Evolutionary conservation across 2,888 invertebrate genomes (phyloP).

Genomic region (Endomychus coccineus): DNA sequence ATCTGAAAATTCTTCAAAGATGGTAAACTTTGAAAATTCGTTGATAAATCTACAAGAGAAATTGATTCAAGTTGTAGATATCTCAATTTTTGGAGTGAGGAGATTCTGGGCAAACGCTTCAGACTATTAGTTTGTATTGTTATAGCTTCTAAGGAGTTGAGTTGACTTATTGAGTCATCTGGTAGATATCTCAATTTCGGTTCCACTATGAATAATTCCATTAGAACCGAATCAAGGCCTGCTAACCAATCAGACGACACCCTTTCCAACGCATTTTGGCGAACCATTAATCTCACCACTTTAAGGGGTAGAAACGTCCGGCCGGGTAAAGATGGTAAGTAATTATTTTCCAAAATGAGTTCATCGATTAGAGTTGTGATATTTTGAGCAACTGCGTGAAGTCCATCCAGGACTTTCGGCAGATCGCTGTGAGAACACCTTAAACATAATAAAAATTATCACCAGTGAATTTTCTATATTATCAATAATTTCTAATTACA

Average conservation of each 20-base stretch:
- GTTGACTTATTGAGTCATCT: slow-evolving; percentile 65
- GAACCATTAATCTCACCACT: slow-evolving; percentile 71
- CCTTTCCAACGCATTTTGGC: slow-evolving; percentile 75
- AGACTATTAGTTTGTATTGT: slow-evolving; percentile 72
- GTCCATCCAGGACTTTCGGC: slow-evolving; percentile 64
- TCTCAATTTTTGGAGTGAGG: slow-evolving; percentile 61
- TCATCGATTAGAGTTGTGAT: slow-evolving; percentile 72
- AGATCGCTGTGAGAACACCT: slow-evolving; percentile 92
- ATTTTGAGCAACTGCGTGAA: slow-evolving; percentile 60
- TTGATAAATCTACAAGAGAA: slow-evolving; percentile 57
- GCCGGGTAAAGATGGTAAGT: slow-evolving; percentile 76
- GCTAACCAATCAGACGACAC: slow-evolving; percentile 75
- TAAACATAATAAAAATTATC: slow-evolving; percentile 27
- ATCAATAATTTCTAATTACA: too few species aligned
- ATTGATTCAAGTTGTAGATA: slow-evolving; percentile 68
- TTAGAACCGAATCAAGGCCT: slow-evolving; percentile 65
- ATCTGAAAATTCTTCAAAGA: slow-evolving; percentile 68
- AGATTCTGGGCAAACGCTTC: slow-evolving; percentile 67
- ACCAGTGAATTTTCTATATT: too few species aligned
- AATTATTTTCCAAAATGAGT: slow-evolving; percentile 80
- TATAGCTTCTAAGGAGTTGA: slow-evolving; percentile 72
- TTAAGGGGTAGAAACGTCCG: slow-evolving; percentile 69
- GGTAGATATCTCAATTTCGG: slow-evolving; percentile 73
- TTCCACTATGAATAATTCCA: slow-evolving; percentile 81
- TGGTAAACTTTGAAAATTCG: slow-evolving; percentile 63